These are phyloP conservation scores for Troides oblongomaculatus DNA, from an alignment of 2,888 invertebrate genomes.

Conservation along the genomic window DNA sequence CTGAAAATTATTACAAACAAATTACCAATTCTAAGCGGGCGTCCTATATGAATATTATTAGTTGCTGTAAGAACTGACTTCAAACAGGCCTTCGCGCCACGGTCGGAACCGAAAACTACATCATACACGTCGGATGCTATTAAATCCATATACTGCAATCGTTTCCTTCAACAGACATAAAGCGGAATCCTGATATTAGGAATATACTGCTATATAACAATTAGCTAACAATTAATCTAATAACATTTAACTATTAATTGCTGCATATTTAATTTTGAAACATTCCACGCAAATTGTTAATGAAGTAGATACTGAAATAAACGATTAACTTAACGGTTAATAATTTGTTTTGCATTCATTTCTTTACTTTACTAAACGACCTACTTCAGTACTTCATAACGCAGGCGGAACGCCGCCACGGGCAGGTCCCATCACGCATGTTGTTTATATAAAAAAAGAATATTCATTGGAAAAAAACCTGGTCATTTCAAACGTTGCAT, in stretches of 20 bases:
- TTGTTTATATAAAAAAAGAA: neutral
- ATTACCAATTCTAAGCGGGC: conserved; percentile 72
- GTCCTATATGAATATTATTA: conserved; percentile 75
- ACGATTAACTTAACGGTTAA: neutral
- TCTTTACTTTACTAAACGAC: neutral
- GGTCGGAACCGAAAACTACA: conserved; percentile 35
- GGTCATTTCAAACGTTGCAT: conserved; percentile 46
- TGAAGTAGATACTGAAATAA: conserved; percentile 3
- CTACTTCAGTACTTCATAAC: conserved; percentile 11
- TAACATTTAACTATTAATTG: neutral
- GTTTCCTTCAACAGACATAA: conserved; percentile 33
- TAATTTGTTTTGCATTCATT: conserved; percentile 8
- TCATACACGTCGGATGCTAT: conserved; percentile 30
- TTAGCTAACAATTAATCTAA: conserved; percentile 10
- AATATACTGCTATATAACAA: neutral
- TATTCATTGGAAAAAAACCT: conserved; percentile 30
- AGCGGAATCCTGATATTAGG: conserved; percentile 9
- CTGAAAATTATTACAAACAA: conserved; percentile 68
- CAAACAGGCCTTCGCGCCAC: conserved; percentile 21
- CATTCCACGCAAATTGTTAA: neutral
- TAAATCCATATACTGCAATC: conserved; percentile 37
- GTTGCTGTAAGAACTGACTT: conserved; percentile 38
- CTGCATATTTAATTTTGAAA: neutral
- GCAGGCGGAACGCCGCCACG: conserved; percentile 10
- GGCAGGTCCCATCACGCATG: conserved; percentile 6